Evolutionary conservation across 2,888 invertebrate species (phyloP), one percentile per base, ranked within the genome.

Genomic region (Ormia ochracea): DNA sequence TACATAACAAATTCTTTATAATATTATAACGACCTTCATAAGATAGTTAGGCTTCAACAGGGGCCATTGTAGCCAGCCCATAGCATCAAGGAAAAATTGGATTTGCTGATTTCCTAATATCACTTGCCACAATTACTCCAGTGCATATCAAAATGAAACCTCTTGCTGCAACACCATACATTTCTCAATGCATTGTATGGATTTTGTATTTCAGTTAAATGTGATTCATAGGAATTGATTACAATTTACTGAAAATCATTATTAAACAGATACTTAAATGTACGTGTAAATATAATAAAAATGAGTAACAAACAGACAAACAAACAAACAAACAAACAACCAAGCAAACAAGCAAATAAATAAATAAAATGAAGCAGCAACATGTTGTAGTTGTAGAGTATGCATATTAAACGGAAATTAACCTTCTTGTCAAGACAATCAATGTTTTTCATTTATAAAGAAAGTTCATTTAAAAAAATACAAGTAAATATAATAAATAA

Each of bases 341-440:
- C 21, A 10, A 17, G 19, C 38, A n/a, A 38, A 54, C 10, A 9
- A 28, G 28, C n/a, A 28, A 6, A 38, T 14, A 17, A 14, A 41
- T 7, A 28, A 26, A 17, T 17, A 50, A 14, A 26, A 21, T 14
- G 6, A 26, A 50, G 12, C 36, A 50, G 65, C 26, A 23, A 38
- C 17, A 56, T 41, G 17, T 10, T 14, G 17, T 17, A 31, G 48
- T 45, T 45, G 33, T 23, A 23, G 21, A 31, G 23, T 63, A 61
- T 48, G 36, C 45, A 28, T 56, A 48, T 76, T 63, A 56, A 76
- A 76, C 76, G 76, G 76, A 76, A 76, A 76, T 76, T 76, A 76
- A 76, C 76, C 69, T 69, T 63, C 76, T 69, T 69, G 76, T 69
- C 69, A 76, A 63, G 76, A 69, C 63, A 76, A 76, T 76, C 76